phyloP scores from a whole-genome alignment of 1,140 invertebrate genomes.

The Drosophila bocki region DNA sequence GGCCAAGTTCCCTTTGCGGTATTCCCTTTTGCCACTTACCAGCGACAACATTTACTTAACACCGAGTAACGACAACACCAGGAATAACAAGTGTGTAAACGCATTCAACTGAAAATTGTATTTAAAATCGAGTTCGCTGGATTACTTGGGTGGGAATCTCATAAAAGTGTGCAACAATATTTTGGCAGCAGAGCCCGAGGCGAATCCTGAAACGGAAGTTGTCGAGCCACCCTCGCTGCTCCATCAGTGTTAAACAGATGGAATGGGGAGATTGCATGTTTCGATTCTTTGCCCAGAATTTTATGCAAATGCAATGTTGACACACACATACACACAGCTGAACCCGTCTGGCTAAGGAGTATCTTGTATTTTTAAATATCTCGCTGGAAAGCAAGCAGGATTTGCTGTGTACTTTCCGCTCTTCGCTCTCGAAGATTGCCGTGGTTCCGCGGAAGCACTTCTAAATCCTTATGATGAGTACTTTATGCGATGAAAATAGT shows the following conservation, averaged over 20 bases:
- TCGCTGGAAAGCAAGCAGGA: slow-evolving; percentile 36
- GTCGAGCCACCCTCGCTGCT: slow-evolving; percentile 31
- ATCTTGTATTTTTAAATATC: slow-evolving; percentile 16
- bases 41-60: slow-evolving; percentile 80
- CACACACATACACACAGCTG: slow-evolving; percentile 37
- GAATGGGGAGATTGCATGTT: slow-evolving; percentile 48
- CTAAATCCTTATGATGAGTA: background rate
- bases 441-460: background rate
- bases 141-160: slow-evolving; percentile 8
- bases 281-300: slow-evolving; percentile 49
- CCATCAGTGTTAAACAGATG: slow-evolving; percentile 24
- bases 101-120: slow-evolving; percentile 74
- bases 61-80: slow-evolving; percentile 62
- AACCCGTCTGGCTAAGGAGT: slow-evolving; percentile 13
- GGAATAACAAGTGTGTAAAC: slow-evolving; percentile 61
- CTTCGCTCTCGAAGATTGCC: background rate
- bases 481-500: no score
- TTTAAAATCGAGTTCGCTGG: slow-evolving; percentile 68
- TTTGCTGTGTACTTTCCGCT: slow-evolving; percentile 19
- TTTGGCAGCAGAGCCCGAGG: slow-evolving; percentile 14
- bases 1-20: slow-evolving; percentile 12
- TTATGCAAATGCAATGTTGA: slow-evolving; percentile 79
- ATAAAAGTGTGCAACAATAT: slow-evolving; percentile 59
- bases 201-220: slow-evolving; percentile 27
- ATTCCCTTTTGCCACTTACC: slow-evolving; percentile 69